phyloP scores from a whole-genome alignment of 2,113 vertebrate species.

The Chiloscyllium plagiosum region DNA sequence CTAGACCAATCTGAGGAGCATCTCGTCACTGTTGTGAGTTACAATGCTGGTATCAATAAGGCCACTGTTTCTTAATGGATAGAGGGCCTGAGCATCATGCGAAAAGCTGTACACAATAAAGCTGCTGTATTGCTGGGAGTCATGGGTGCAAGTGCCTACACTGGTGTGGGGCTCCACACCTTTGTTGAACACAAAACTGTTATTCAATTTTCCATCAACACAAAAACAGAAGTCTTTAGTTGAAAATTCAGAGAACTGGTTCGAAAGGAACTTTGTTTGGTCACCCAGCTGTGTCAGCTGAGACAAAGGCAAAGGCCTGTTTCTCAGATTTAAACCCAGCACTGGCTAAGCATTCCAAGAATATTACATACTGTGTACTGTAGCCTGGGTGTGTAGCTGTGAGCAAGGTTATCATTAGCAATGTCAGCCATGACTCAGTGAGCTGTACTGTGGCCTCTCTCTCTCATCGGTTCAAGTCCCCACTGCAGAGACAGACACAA shows the following conservation, averaged over 20 bases:
- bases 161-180: neutral
- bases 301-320: neutral
- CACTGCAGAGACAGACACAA: neutral
- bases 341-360: neutral
- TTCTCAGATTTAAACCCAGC: neutral
- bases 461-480: neutral
- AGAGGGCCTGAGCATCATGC: neutral
- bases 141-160: neutral
- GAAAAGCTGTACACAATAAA: neutral
- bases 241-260: neutral
- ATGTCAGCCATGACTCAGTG: neutral
- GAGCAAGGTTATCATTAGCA: neutral
- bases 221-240: neutral
- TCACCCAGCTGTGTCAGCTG: neutral
- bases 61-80: neutral
- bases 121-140: neutral
- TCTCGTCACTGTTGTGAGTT: neutral
- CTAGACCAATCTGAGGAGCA: neutral
- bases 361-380: neutral
- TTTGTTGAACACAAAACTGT: slow-evolving; percentile 3
- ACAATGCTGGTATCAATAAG: neutral
- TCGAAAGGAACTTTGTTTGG: neutral
- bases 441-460: neutral
- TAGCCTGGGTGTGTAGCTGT: neutral
- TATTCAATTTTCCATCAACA: neutral